phyloP scores from a whole-genome alignment of 2,113 vertebrate species.

The Theropithecus gelada region DNA sequence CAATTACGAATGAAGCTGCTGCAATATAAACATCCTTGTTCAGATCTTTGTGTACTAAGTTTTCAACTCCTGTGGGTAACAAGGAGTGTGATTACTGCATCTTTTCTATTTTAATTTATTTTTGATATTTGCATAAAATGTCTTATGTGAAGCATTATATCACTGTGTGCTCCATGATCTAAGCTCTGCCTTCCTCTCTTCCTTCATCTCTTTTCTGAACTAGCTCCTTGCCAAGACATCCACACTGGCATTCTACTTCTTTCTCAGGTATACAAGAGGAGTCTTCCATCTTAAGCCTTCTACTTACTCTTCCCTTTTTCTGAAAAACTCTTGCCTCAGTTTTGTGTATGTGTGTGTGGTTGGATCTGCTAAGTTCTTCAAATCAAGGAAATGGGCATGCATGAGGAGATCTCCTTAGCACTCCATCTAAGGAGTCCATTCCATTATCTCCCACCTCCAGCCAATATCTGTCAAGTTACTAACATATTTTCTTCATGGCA shows the following conservation, averaged over 20 bases:
- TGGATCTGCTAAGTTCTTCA: neutral
- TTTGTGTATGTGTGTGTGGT: neutral
- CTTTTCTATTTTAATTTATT: neutral
- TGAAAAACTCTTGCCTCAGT: neutral
- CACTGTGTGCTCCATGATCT: neutral
- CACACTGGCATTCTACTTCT: neutral
- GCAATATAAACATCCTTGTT: neutral
- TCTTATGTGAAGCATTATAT: neutral
- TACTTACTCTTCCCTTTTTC: neutral
- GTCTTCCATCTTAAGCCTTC: neutral
- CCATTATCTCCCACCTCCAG: neutral
- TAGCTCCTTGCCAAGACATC: neutral
- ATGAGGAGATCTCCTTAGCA: neutral
- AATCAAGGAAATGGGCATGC: neutral
- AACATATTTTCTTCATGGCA: neutral
- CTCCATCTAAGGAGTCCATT: neutral
- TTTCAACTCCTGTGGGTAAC: neutral
- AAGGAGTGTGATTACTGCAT: neutral
- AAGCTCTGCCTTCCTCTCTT: neutral
- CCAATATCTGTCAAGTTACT: neutral
- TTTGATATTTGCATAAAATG: neutral
- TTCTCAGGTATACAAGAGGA: neutral
- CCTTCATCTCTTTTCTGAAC: neutral
- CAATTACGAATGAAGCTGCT: neutral
- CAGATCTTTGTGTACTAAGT: neutral